Percentiles rank a stretch among this genome's conserved stretches.
Conservation (phyloP, 2,888 invertebrate species). For the Dicyrtomina minuta region DNA sequence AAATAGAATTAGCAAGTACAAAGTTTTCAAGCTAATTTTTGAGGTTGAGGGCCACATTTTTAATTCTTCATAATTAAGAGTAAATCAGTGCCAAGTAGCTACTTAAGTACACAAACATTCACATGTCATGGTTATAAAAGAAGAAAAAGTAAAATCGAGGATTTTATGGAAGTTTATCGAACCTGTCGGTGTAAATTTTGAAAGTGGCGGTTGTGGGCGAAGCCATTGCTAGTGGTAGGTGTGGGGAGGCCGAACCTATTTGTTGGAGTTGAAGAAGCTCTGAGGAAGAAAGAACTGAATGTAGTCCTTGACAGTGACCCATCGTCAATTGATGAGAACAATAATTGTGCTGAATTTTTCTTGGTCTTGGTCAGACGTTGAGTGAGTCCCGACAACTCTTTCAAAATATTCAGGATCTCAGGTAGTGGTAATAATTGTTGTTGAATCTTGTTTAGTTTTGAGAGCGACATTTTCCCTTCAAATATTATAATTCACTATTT, state of each 20-base stretch:
- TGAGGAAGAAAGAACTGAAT: constrained; percentile 44
- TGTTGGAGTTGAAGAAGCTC: neutral
- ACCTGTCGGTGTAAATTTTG: constrained; percentile 26
- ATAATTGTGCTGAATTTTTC: too few relatives aligned
- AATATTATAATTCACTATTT: too few relatives aligned
- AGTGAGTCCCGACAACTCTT: constrained; percentile 4
- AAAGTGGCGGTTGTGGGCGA: constrained; percentile 54
- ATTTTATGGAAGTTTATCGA: too few relatives aligned
- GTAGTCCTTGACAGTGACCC: constrained; percentile 22
- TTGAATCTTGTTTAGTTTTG: constrained; percentile 29
- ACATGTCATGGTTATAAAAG: too few relatives aligned
- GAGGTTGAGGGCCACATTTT: too few relatives aligned
- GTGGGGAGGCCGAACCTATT: neutral
- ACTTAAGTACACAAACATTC: too few relatives aligned
- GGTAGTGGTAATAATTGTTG: constrained; percentile 34
- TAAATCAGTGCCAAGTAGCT: too few relatives aligned
- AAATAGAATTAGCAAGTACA: too few relatives aligned
- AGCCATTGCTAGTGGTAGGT: neutral
- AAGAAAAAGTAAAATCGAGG: too few relatives aligned
- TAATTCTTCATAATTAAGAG: too few relatives aligned
- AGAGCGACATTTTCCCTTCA: constrained; percentile 33
- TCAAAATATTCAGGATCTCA: constrained; percentile 20
- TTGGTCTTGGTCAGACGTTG: constrained; percentile 11
- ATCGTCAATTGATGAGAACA: neutral
- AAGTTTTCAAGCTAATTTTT: too few relatives aligned